Conservation (phyloP, 2,888 invertebrate species). For the Drosophila sordidapex region DNA sequence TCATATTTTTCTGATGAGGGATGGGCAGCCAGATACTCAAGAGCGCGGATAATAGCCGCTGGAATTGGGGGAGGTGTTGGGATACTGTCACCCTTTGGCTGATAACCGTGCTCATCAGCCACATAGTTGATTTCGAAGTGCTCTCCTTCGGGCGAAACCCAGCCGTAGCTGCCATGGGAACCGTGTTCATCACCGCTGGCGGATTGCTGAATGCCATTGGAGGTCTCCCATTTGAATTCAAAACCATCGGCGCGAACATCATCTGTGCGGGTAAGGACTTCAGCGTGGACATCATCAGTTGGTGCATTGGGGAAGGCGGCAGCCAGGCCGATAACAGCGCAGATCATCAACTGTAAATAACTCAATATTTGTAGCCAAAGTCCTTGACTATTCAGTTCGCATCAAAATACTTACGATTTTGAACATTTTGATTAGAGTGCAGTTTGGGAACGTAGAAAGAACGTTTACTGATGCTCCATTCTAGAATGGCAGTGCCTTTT, state of each 20-base stretch:
- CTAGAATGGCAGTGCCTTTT: neutral
- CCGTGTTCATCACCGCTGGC: neutral
- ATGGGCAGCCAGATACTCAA: neutral
- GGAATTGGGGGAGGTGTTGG: slow-evolving; percentile 1
- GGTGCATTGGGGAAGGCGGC: neutral
- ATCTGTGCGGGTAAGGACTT: fast-evolving
- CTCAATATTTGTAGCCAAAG: neutral
- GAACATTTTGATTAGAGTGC: slow-evolving; percentile 7
- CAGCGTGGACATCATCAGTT: neutral
- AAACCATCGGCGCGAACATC: slow-evolving; percentile 5
- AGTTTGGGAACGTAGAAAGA: neutral
- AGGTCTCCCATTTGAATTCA: no score
- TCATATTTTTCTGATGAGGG: neutral
- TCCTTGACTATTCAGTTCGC: neutral
- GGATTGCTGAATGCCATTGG: neutral
- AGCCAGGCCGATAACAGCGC: slow-evolving; percentile 7
- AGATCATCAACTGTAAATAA: slow-evolving; percentile 3
- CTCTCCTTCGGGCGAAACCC: neutral
- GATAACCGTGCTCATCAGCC: neutral
- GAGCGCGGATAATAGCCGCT: neutral
- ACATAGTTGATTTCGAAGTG: fast-evolving
- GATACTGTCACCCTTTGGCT: neutral
- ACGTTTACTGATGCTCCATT: slow-evolving; percentile 4
- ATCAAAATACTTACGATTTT: slow-evolving; percentile 2
- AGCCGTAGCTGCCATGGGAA: neutral